Conservation (phyloP, 2,797 vertebrate genomes). For the Semotilus atromaculatus region DNA sequence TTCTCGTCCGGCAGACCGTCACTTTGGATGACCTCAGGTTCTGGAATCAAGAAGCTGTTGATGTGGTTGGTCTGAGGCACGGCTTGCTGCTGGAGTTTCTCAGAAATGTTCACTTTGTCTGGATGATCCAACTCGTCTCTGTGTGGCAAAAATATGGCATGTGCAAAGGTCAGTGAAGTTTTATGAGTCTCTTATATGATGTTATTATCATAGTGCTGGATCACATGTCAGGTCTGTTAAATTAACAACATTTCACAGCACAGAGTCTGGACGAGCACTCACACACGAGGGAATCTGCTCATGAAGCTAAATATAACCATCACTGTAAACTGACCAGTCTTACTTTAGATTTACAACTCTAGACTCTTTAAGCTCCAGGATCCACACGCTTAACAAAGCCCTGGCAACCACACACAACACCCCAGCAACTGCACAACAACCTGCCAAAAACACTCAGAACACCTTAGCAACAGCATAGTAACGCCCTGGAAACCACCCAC, state of each 20-base stretch:
- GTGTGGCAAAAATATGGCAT: slow-evolving; percentile 21
- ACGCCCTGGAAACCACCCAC: neutral
- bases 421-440: neutral
- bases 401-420: neutral
- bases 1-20: slow-evolving; percentile 65
- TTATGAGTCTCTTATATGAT: slow-evolving; percentile 21
- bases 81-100: slow-evolving; percentile 76
- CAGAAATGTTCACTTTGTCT: slow-evolving; percentile 20
- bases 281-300: neutral
- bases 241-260: slow-evolving; percentile 8
- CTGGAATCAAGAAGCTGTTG: slow-evolving; percentile 66
- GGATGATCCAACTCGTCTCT: slow-evolving; percentile 64
- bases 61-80: slow-evolving; percentile 86
- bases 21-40: slow-evolving; percentile 68
- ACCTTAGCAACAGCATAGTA: neutral
- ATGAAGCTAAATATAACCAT: slow-evolving; percentile 13
- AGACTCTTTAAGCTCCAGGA: neutral
- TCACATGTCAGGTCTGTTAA: slow-evolving; percentile 14
- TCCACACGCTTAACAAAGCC: neutral
- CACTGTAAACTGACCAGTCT: slow-evolving; percentile 6
- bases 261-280: neutral
- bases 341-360: neutral
- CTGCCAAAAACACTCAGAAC: neutral
- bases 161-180: slow-evolving; percentile 29
- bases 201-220: slow-evolving; percentile 4